These are phyloP conservation scores for Eutrigla gurnardus DNA, from an alignment of 2,797 vertebrate species.

Conservation along the genomic window DNA sequence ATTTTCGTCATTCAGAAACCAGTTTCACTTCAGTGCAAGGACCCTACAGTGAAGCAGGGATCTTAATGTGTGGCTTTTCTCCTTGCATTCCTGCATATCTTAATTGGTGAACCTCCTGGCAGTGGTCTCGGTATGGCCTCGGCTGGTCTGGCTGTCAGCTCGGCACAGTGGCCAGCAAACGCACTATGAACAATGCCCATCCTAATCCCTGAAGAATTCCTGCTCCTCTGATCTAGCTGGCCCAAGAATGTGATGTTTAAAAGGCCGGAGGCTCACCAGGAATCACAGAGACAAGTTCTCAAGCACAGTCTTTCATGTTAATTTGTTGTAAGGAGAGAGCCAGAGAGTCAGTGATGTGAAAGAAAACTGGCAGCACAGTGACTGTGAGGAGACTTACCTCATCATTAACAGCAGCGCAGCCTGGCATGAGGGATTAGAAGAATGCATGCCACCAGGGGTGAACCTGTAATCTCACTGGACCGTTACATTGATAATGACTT, in stretches of 20 bases:
- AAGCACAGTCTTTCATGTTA: constrained; percentile 63
- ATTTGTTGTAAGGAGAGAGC: constrained; percentile 65
- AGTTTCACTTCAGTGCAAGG: constrained; percentile 4
- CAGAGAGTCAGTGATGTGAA: constrained; percentile 64
- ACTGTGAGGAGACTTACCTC: constrained; percentile 42
- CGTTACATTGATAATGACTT: constrained; percentile 30
- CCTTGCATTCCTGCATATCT: constrained; percentile 75
- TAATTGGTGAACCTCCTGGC: constrained; percentile 76
- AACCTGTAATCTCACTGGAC: constrained; percentile 46
- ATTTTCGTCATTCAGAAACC: constrained; percentile 5
- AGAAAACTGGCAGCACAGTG: constrained; percentile 58
- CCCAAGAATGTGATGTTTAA: constrained; percentile 76
- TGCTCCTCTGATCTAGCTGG: constrained; percentile 77
- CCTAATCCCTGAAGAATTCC: constrained; percentile 85
- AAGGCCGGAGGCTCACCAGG: constrained; percentile 70
- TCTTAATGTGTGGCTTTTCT: constrained; percentile 56
- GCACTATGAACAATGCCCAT: constrained; percentile 78
- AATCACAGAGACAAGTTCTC: constrained; percentile 75
- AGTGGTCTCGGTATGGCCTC: constrained; percentile 56
- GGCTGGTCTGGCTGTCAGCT: constrained; percentile 68
- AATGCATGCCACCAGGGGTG: constrained; percentile 33
- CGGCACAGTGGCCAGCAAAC: constrained; percentile 70
- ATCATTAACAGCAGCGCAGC: constrained; percentile 52
- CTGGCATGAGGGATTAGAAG: constrained; percentile 51
- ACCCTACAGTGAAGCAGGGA: constrained; percentile 37